A percentile compares a stretch with the other conserved stretches of the same genome.
These are phyloP conservation scores for Operophtera brumata DNA, from an alignment of 2,888 invertebrate genomes.

Conservation along the genomic window DNA sequence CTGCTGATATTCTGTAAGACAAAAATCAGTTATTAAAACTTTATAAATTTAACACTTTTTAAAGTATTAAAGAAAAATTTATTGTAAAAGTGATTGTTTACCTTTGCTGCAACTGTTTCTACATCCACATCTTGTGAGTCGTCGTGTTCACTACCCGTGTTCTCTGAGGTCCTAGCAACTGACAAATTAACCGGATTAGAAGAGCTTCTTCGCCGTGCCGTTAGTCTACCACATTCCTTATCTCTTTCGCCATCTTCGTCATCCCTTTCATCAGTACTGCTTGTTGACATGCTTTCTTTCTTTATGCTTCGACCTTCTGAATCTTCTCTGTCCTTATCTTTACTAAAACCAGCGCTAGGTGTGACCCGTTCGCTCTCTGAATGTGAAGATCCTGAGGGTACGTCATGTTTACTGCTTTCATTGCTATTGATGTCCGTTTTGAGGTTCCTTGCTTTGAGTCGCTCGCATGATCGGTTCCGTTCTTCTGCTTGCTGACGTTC, in stretches of 20 bases:
- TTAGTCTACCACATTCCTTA: conserved; percentile 72
- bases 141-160: conserved; percentile 80
- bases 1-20: conserved; percentile 66
- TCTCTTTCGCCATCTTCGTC: conserved; percentile 79
- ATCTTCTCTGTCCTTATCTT: conserved; percentile 68
- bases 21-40: background rate
- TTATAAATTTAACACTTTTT: background rate
- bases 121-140: conserved; percentile 78
- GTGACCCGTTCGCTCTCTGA: conserved; percentile 75
- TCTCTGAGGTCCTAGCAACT: conserved; percentile 78
- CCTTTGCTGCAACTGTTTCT: conserved; percentile 78
- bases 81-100: conserved; percentile 29
- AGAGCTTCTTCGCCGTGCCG: conserved; percentile 85
- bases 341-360: conserved; percentile 73
- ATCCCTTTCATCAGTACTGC: conserved; percentile 77
- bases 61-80: background rate
- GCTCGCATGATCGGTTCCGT: conserved; percentile 73
- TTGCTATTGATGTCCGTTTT: conserved; percentile 78
- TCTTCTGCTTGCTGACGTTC: conserved; percentile 77
- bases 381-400: conserved; percentile 74
- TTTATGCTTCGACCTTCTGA: conserved; percentile 74
- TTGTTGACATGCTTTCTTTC: conserved; percentile 77
- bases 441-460: conserved; percentile 68
- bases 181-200: conserved; percentile 92
- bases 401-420: conserved; percentile 77